Evolutionary conservation across 2,888 invertebrate genomes (phyloP).

Genomic region (Tubulanus polymorphus): DNA sequence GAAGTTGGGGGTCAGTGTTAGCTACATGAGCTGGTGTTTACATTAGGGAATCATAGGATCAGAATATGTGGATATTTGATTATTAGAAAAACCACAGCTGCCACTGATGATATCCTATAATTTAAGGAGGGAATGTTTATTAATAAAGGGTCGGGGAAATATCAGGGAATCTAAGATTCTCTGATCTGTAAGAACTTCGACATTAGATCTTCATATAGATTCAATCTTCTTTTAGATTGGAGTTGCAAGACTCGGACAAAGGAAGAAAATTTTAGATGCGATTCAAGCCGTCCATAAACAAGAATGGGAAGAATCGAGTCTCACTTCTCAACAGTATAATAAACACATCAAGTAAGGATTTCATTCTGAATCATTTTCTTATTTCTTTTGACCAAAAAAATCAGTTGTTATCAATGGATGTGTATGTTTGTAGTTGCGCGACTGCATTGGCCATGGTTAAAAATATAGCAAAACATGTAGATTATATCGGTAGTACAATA

Average conservation of each 20-base stretch:
- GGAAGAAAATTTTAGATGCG: constrained; percentile 52
- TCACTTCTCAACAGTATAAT: constrained; percentile 42
- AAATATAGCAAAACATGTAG: constrained; percentile 52
- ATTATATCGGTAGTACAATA: constrained; percentile 50
- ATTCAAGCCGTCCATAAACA: constrained; percentile 52
- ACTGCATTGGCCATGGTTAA: constrained; percentile 53
- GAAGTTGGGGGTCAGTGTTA: no score
- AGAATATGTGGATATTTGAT: neutral
- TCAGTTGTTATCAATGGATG: no score
- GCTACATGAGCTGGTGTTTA: no score
- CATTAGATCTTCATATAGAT: no score
- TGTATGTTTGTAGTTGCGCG: constrained; percentile 48
- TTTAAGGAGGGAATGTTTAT: no score
- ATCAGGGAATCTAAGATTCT: no score
- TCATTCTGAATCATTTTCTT: neutral
- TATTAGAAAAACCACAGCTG: neutral
- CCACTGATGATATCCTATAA: no score
- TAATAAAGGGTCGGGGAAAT: no score
- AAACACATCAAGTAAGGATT: constrained; percentile 38
- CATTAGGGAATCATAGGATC: neutral
- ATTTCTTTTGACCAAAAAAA: neutral
- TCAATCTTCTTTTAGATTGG: constrained; percentile 46
- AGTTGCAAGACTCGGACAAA: constrained; percentile 44
- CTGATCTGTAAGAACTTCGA: no score
- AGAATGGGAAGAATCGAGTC: constrained; percentile 53